These are phyloP conservation scores for Theristicus caerulescens DNA, from an alignment of 2,113 vertebrate species.

Conservation along the genomic window DNA sequence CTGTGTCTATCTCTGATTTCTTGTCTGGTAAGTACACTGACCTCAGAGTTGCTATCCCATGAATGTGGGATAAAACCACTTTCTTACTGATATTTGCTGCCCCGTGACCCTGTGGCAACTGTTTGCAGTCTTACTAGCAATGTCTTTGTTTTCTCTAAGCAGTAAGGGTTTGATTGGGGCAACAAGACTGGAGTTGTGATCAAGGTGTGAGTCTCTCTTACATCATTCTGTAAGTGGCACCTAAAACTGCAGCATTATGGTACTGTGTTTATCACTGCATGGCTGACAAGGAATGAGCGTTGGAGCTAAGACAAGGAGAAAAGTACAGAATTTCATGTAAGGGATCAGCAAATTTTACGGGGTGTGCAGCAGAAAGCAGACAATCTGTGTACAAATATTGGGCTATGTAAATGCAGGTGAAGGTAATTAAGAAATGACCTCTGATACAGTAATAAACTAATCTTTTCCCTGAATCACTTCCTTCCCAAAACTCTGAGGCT, in stretches of 20 bases:
- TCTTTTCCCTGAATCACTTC: background rate
- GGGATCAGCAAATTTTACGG: background rate
- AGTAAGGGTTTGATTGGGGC: background rate
- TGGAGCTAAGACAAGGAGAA: background rate
- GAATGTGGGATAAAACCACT: background rate
- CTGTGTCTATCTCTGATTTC: background rate
- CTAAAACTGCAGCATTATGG: background rate
- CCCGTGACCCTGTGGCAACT: background rate
- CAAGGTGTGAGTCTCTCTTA: background rate
- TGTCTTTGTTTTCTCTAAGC: background rate
- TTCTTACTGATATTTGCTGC: background rate
- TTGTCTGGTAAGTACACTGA: background rate
- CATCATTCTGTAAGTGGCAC: background rate
- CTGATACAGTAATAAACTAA: background rate
- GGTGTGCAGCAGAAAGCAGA: background rate
- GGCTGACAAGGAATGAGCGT: background rate
- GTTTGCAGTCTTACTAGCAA: background rate
- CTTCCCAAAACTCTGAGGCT: background rate
- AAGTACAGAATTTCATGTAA: background rate
- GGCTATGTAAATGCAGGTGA: background rate
- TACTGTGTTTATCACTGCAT: rapidly evolving
- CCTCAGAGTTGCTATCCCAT: background rate
- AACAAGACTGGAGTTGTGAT: background rate
- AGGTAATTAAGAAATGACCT: background rate
- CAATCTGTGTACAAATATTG: background rate